Base-by-base conservation (phyloP, 2,797 vertebrate genomes). In the Hoplostethus atlanticus region DNA sequence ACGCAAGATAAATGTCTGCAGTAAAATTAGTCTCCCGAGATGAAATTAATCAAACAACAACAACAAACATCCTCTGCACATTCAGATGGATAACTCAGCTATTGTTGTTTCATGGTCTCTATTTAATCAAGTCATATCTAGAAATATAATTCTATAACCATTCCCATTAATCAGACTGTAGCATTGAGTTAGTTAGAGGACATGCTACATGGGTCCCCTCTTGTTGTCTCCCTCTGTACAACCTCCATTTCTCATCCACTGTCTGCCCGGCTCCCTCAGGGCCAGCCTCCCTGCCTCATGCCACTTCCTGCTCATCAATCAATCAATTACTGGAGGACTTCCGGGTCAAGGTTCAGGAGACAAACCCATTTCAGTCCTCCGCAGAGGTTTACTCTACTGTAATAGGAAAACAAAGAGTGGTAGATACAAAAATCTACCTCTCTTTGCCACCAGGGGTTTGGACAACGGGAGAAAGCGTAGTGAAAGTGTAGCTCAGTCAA, bases 251-350 rank as follows among this genome's bases (percentile, higher is more conserved):
- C 59, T 88, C 87, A 83, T 80, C 75, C 48, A 53, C 55, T 8
- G 31, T 63, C 77, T 64, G 46, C 73, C 16, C 30, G 36, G 68
- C 72, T 83, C 79, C 83, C 70, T 56, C n/a, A 42, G 72, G 86
- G 77, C 61, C 38, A 63, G 57, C 66, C 68, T 65, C 28, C 51
- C 68, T 62, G 78, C 79, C 72, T 73, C 28, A 30, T 38, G 62
- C 84, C 84, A 73, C 84, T 89, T 91, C 81, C 86, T 85, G 81
- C 71, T 89, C 89, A 89, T 91, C 87, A 89, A 84, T 93, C 87
- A 90, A 67, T 90, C 87, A 84, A 87, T 92, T 88, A 90, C 77
- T 34, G 5, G 28, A 78, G 64, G 16, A 85, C 67, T 84, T 83
- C 78, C 65, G 63, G 84, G 74, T 89, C 81, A 89, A 77, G 61